These are phyloP conservation scores for Sceloporus undulatus DNA, from an alignment of 2,113 vertebrate genomes.

Conservation along the genomic window DNA sequence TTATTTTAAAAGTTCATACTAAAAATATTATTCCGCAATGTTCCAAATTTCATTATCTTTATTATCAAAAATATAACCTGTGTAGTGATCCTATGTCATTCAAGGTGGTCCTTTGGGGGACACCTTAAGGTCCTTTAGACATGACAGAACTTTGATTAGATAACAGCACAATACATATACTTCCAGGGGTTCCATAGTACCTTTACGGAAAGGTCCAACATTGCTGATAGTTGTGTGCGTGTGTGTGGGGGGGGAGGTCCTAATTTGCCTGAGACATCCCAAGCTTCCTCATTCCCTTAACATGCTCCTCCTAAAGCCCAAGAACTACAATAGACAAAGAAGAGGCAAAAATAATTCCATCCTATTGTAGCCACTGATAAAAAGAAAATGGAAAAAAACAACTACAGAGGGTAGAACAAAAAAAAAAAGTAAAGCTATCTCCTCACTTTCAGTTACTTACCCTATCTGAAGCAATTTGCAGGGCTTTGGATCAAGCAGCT, in stretches of 20 bases:
- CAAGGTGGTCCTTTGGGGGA: background rate
- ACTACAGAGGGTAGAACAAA: background rate
- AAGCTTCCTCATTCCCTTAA: background rate
- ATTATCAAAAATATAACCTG: background rate
- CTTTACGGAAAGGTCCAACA: no score
- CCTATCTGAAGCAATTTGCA: no score
- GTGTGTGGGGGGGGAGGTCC: no score
- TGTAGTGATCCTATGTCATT: background rate
- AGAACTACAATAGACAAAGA: background rate
- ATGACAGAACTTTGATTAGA: background rate
- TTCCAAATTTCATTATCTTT: background rate
- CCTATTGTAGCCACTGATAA: background rate
- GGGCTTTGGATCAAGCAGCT: background rate
- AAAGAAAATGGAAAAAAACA: background rate
- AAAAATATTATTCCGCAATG: background rate
- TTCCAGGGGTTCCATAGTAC: no score
- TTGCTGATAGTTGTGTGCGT: no score
- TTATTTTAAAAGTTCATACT: background rate
- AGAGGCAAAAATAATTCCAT: background rate
- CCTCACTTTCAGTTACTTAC: background rate
- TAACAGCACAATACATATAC: background rate
- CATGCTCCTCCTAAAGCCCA: background rate
- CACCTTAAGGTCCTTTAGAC: background rate
- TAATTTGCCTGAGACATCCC: background rate
- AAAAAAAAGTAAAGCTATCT: no score